These are phyloP conservation scores for Agrochola lychnidis DNA, from an alignment of 2,888 invertebrate species.

Conservation along the genomic window DNA sequence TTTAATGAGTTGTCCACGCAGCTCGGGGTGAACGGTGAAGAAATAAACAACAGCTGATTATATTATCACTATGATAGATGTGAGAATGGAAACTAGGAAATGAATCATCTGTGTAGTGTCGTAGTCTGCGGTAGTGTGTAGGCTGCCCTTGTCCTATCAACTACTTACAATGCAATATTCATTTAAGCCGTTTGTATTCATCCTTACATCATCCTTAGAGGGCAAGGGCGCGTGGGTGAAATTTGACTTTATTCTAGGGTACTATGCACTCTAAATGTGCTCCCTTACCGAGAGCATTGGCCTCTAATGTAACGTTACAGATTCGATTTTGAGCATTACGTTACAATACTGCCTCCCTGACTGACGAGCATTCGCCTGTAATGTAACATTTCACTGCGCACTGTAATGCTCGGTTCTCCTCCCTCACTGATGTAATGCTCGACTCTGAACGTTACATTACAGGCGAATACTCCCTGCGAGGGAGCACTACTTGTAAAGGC, in stretches of 20 bases:
- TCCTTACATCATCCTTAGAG: background rate
- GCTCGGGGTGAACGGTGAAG: constrained; percentile 27
- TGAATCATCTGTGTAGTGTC: constrained; percentile 37
- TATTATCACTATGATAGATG: constrained; percentile 47
- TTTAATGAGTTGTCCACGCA: constrained; percentile 49
- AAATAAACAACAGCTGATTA: constrained; percentile 59
- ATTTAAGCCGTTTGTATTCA: constrained; percentile 14
- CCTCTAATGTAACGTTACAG: no score
- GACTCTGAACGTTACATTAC: no score
- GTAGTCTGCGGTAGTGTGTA: background rate
- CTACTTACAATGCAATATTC: constrained; percentile 5
- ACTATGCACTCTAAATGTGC: no score
- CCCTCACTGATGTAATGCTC: no score
- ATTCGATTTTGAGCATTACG: no score
- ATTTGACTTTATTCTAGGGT: background rate
- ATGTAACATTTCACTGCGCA: no score
- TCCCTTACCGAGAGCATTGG: no score
- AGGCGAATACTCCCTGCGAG: no score
- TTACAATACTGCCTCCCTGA: no score
- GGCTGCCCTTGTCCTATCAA: constrained; percentile 27
- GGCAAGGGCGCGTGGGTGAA: background rate
- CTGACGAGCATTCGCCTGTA: no score
- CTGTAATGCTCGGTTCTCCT: no score
- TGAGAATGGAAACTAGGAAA: constrained; percentile 39
- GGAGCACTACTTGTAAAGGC: background rate